These are phyloP conservation scores for Turdus rufiventris DNA, from an alignment of 2,113 vertebrate genomes.

Conservation along the genomic window DNA sequence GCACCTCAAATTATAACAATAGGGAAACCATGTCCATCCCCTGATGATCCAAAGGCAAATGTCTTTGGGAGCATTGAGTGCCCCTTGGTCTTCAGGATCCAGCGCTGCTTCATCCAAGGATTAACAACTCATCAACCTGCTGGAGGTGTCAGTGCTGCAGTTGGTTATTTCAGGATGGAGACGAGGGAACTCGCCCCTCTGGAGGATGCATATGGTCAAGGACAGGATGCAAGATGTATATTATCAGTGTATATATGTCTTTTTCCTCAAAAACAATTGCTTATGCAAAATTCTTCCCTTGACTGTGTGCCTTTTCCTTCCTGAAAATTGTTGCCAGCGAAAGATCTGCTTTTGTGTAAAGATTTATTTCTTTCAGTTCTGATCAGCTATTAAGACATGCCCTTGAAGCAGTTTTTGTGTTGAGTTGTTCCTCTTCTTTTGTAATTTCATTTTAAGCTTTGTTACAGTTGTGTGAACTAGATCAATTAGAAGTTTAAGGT, in stretches of 20 bases:
- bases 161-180: background rate
- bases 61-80: background rate
- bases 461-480: background rate
- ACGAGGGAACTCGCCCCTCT: fast-evolving
- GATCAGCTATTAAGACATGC: background rate
- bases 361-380: background rate
- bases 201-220: background rate
- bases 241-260: background rate
- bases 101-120: background rate
- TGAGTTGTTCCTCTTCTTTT: background rate
- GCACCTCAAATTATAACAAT: fast-evolving
- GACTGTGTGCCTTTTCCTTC: conserved; percentile 6
- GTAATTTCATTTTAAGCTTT: background rate
- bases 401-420: background rate
- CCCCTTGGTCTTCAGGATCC: background rate
- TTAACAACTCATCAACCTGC: background rate
- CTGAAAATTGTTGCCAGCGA: background rate
- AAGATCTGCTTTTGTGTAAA: background rate
- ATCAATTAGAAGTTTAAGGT: background rate
- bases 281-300: background rate
- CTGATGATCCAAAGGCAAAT: background rate
- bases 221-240: background rate
- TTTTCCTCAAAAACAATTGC: background rate
- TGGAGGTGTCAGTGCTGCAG: fast-evolving
- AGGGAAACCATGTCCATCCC: background rate